These are phyloP conservation scores for Metopolophium dirhodum DNA, from an alignment of 1,140 invertebrate genomes.

Conservation along the genomic window DNA sequence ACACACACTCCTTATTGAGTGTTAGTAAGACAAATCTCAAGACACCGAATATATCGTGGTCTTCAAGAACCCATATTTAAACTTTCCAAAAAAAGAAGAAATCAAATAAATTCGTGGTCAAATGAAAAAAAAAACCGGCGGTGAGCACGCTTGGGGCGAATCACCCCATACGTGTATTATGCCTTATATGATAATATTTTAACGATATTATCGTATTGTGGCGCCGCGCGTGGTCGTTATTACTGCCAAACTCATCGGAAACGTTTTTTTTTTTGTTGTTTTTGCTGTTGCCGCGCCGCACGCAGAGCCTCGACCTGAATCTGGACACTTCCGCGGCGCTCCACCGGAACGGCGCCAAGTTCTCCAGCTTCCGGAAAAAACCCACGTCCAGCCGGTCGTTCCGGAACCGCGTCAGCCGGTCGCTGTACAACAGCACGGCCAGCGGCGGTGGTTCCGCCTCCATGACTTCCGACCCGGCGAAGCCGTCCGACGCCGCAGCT, in stretches of 20 bases:
- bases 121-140: background rate
- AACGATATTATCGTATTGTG: background rate
- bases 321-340: background rate
- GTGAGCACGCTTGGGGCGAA: background rate
- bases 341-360: conserved; percentile 58
- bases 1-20: background rate
- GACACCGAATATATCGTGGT: no score
- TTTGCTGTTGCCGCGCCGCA: background rate
- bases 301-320: conserved; percentile 34
- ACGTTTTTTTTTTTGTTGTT: background rate
- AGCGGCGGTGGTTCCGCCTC: background rate
- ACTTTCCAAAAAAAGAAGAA: background rate
- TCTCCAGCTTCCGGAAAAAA: conserved; percentile 60
- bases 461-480: background rate
- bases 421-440: conserved; percentile 59
- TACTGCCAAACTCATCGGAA: background rate
- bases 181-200: background rate
- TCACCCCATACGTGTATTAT: background rate
- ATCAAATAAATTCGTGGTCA: background rate
- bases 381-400: conserved; percentile 58
- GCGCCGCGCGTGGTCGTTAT: background rate
- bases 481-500: background rate
- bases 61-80: no score
- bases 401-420: conserved; percentile 59
- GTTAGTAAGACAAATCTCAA: no score